Conservation (phyloP, 2,113 vertebrate species). For the Urocynchramus pylzowi region DNA sequence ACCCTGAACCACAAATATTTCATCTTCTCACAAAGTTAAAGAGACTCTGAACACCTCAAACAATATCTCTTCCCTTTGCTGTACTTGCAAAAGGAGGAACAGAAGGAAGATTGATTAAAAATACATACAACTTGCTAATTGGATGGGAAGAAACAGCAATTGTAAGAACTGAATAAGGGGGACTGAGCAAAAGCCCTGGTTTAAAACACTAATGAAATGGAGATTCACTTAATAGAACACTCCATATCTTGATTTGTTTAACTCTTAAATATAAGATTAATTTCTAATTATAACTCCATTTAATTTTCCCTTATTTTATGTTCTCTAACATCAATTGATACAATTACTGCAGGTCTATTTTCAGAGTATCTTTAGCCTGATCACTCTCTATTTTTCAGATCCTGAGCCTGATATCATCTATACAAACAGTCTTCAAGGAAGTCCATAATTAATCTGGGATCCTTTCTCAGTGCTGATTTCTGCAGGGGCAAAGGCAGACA, state of each 20-base stretch:
- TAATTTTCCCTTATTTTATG: background rate
- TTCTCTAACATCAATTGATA: background rate
- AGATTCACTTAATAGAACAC: background rate
- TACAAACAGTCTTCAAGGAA: background rate
- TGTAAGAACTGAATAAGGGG: background rate
- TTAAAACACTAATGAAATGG: background rate
- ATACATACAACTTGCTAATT: background rate
- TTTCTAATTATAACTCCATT: background rate
- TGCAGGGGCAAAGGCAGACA: background rate
- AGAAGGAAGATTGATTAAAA: background rate
- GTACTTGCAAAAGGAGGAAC: background rate
- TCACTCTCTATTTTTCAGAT: background rate
- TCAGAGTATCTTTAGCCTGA: background rate
- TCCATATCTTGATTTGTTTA: background rate
- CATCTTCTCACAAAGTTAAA: background rate
- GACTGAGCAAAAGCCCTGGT: background rate
- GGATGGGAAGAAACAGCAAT: background rate
- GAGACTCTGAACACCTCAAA: background rate
- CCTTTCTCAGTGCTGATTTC: background rate
- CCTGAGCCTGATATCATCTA: background rate
- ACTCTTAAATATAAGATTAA: background rate
- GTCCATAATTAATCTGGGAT: background rate
- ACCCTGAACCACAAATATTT: background rate
- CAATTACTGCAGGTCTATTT: background rate
- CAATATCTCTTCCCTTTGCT: background rate